Base-by-base conservation (phyloP, 2,888 invertebrate genomes). In the Lydus trimaculatus region DNA sequence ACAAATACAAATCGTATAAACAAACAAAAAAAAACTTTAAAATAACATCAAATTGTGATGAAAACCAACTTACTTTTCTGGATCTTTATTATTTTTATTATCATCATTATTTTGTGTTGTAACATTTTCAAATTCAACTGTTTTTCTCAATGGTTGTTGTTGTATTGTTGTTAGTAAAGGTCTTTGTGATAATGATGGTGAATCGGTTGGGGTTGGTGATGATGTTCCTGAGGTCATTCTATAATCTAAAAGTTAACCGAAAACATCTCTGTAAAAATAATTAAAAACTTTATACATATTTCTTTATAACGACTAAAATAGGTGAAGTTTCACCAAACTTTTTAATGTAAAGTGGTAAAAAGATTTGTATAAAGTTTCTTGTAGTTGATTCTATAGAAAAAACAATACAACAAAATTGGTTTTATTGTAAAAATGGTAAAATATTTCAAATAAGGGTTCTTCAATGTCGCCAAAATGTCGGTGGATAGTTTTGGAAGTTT, bases 141-240 rank as follows among this genome's bases (percentile, higher is more conserved):
- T 78, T 73, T 80, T 80, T 65, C 75, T 79, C 17, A 66, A 52
- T 33, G 65, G 43, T 31, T 64, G 43, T 66, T 72, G n/a, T n/a
- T n/a, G 71, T 69, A 70, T 60, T 31, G 66, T 64, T 17, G 76
- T 76, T 52, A 81, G 74, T 60, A 82, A 75, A n/a, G 82, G 81
- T 65, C 81, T 74, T 71, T 81, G 81, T 20, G 77, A 77, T 69
- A 82, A 73, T 62, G 81, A 79, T 73, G 82, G 83, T 64, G 82
- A 82, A 72, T 82, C 81, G 61, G 80, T 79, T 63, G 81, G 81
- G 59, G 80, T 80, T 61, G 81, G 81, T 28, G 83, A 80, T 65
- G 80, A 79, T 52, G 82, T 81, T 63, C 80, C 82, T 59, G 82
- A 82, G 64, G 82, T 81, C 82, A 82, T 82, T 72, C 70, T 75